Conservation (phyloP, 2,113 vertebrate species). For the Geococcyx californianus region DNA sequence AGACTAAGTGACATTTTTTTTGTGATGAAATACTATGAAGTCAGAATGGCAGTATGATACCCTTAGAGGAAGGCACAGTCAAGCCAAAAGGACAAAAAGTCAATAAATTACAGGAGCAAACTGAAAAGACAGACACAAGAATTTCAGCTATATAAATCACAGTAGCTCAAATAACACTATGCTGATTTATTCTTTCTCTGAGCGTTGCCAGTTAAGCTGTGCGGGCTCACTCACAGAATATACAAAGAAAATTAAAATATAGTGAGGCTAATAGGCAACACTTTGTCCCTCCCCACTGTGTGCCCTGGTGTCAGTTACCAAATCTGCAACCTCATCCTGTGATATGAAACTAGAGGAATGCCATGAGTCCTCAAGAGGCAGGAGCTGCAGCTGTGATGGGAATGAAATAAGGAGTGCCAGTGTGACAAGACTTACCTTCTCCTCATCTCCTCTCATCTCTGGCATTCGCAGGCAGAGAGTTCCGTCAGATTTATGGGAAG, state of each 20-base stretch:
- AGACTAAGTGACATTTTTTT: neutral
- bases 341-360: neutral
- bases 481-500: neutral
- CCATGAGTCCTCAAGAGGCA: neutral
- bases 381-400: neutral
- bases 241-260: conserved; percentile 8
- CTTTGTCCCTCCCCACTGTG: neutral
- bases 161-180: neutral
- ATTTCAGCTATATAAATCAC: conserved; percentile 45
- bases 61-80: conserved; percentile 26
- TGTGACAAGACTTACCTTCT: neutral
- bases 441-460: neutral
- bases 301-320: neutral
- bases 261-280: neutral
- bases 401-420: neutral
- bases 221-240: neutral
- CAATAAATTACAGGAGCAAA: conserved; percentile 55
- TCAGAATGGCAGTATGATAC: conserved; percentile 7
- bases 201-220: neutral
- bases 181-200: conserved; percentile 46
- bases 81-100: conserved; percentile 44
- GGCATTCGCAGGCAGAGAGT: neutral
- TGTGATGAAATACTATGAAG: conserved; percentile 1
- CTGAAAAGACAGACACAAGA: conserved; percentile 5
- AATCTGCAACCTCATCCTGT: neutral